Evolutionary conservation across 1,140 invertebrate species (phyloP).

Genomic region (Drosophila persimilis): DNA sequence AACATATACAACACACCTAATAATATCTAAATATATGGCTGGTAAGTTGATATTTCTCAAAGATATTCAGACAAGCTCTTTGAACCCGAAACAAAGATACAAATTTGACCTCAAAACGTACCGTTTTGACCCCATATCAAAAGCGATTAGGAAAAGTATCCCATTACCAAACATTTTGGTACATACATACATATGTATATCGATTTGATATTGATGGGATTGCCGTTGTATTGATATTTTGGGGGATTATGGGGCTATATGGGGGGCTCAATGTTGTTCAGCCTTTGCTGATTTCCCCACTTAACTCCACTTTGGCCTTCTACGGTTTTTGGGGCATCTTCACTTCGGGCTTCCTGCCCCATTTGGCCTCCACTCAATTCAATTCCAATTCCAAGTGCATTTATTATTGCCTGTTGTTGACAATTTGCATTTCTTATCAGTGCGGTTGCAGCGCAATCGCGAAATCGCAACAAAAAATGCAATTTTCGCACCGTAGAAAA

Average conservation of each 20-base stretch:
- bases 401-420: slow-evolving; percentile 33
- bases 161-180: too few species aligned
- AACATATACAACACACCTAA: too few species aligned
- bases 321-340: not conserved
- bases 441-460: slow-evolving; percentile 48
- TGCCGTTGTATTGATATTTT: not conserved
- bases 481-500: slow-evolving; percentile 30
- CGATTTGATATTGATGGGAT: too few species aligned
- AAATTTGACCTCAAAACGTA: too few species aligned
- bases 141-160: too few species aligned
- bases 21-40: not conserved
- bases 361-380: not conserved
- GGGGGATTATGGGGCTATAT: too few species aligned
- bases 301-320: not conserved
- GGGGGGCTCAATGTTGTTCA: too few species aligned
- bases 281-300: not conserved
- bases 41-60: not conserved
- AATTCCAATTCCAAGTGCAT: slow-evolving; percentile 16
- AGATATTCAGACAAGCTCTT: too few species aligned
- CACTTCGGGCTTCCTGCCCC: too few species aligned
- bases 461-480: slow-evolving; percentile 38
- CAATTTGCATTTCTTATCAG: slow-evolving; percentile 66
- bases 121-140: too few species aligned
- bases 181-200: too few species aligned
- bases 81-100: too few species aligned